Base-by-base conservation (phyloP, 2,888 invertebrate species). In the Diarsia brunnea region DNA sequence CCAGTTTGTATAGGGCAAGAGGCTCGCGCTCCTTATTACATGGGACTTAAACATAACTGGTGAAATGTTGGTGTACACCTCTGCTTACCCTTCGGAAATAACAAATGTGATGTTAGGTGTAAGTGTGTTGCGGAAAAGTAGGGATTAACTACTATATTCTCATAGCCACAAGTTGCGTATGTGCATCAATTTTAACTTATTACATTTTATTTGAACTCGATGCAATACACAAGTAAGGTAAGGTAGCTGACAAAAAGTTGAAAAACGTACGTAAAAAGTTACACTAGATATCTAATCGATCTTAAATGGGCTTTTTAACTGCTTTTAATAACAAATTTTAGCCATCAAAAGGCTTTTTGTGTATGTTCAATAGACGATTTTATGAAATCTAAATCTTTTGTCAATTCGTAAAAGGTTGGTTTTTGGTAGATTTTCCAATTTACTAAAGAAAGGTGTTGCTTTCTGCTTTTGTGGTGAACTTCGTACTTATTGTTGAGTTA, bases 321-420 rank as follows among this genome's bases (percentile, higher is more conserved):
- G 47, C 27, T 53, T 75, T 61, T 47, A 21, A 63, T 64, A 73
- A 67, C 8, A 75, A 21, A 69, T 61, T 72, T 72, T 63, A 51
- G 14, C 53, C 31, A 21, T 38, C 63, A 64, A 81, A 67, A 77
- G 58, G 53, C 4, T 76, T 80, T 73, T 81, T 67, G 58, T 70
- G 8, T 7, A 1, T 10, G 27, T 53, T 14, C 24, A 51, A 70
- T 63, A 45, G n/a, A 74, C 12, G 14, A 21, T 19, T 38, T 78
- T n/a, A n/a, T n/a, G n/a, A n/a, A n/a, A n/a, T 63, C n/a, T 43
- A 14, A 10, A 24, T 45, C 43, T 24, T 53, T 45, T 21, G 27
- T 21, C 12, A 24, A 55, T 75, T 24, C 53, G 24, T 16, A 16
- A 10, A 8, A 51, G 0, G 21, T 24, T 10, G 12, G n/a, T 55